Conservation (phyloP, 1,140 invertebrate species). For the Drosophila kurseongensis region DNA sequence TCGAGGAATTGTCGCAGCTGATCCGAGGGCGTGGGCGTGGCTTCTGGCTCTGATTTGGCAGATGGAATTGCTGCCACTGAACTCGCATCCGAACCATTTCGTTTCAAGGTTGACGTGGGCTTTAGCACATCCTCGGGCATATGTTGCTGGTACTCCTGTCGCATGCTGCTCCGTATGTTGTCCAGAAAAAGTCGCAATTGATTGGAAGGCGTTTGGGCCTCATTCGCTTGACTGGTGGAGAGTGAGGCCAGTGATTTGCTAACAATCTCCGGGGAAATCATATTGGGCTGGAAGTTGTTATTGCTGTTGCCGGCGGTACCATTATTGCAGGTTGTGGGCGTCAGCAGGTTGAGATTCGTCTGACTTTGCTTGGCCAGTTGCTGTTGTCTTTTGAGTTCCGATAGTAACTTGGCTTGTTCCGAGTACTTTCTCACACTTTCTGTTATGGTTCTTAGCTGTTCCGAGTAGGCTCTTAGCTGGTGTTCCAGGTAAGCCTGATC, state of each 20-base stretch:
- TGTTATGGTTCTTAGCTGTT: conserved; percentile 81
- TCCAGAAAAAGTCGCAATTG: conserved; percentile 80
- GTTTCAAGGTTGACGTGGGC: conserved; percentile 48
- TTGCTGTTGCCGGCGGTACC: conserved; percentile 23
- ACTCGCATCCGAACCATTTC: not conserved
- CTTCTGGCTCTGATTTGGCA: conserved; percentile 21
- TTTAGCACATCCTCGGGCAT: conserved; percentile 80
- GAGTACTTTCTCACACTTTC: conserved; percentile 84
- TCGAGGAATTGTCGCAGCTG: conserved; percentile 81
- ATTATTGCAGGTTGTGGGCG: conserved; percentile 41
- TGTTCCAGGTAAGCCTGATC: conserved; percentile 83
- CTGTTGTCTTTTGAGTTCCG: conserved; percentile 81
- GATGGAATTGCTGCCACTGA: not conserved
- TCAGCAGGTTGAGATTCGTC: conserved; percentile 63
- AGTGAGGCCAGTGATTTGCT: conserved; percentile 80
- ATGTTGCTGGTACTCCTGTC: conserved; percentile 79
- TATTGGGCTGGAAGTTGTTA: conserved; percentile 73
- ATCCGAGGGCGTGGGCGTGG: conserved; percentile 80
- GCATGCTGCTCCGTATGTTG: conserved; percentile 82
- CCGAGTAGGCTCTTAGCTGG: conserved; percentile 81
- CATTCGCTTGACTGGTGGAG: conserved; percentile 43
- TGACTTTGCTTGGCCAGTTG: conserved; percentile 74
- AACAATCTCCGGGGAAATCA: conserved; percentile 82
- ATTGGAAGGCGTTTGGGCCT: conserved; percentile 78
- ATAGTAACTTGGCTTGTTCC: conserved; percentile 81